phyloP scores from a whole-genome alignment of 2,888 invertebrate species.

The Sarcophaga caerulescens region DNA sequence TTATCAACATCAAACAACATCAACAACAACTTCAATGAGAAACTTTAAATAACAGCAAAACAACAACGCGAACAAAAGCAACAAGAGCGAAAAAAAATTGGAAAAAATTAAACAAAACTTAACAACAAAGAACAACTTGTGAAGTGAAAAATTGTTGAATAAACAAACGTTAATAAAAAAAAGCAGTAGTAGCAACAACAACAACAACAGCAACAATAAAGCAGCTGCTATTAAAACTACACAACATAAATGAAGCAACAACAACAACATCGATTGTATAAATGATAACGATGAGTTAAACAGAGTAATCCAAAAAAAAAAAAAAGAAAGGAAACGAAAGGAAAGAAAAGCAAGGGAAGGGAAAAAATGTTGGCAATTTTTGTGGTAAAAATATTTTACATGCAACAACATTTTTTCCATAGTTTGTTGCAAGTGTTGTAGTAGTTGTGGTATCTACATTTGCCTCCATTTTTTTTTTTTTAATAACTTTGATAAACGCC shows the following conservation, averaged over 20 bases:
- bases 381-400: conserved; percentile 7
- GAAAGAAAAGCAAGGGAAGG: too few relatives aligned
- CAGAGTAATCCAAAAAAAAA: neutral
- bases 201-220: neutral
- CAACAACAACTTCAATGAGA: neutral
- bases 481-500: conserved; percentile 36
- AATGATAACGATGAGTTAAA: neutral
- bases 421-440: neutral
- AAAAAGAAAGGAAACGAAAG: neutral
- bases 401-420: neutral
- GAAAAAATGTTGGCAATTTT: conserved; percentile 14
- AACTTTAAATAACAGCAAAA: conserved; percentile 2
- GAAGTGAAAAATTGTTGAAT: conserved; percentile 40
- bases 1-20: too few relatives aligned
- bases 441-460: neutral
- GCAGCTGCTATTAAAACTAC: neutral
- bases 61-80: neutral
- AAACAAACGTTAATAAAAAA: conserved; percentile 25
- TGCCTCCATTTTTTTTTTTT: neutral
- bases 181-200: neutral
- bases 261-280: neutral
- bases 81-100: neutral
- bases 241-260: neutral
- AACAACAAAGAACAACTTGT: conserved; percentile 39
- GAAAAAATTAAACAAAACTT: conserved; percentile 7